Base-by-base conservation (phyloP, 64 coral and sea anemone species). In the Montipora sp. region DNA sequence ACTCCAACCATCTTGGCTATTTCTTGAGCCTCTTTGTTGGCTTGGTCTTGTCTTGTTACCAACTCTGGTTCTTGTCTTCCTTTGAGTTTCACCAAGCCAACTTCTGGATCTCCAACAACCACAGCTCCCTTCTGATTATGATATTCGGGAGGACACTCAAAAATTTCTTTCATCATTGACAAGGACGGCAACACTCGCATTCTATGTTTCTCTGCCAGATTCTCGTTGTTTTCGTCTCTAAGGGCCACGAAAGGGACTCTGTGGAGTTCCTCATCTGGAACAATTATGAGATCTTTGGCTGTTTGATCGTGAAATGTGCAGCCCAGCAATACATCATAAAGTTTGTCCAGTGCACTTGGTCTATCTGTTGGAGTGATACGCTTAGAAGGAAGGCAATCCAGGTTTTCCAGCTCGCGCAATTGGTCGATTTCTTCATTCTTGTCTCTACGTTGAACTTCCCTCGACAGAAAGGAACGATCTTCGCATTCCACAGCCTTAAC, bases 191-290 rank as follows among this genome's bases (percentile, higher is more conserved):
- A 65, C 51, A 87, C 19, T 43, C 92, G 46, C 18, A 93, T 87
- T 57, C 92, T 49, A 8, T 88, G 77, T 79, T 61, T 88, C n/a
- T 88, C 92, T 12, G 77, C 75, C 5, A 93, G 77, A 21, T 27
- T 57, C 79, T 71, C 8, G 77, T 68, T 89, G 75, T 60, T 59
- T 75, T 79, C 47, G 22, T 93, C 59, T 80, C 77, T 76, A 60
- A 93, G 71, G 44, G 92, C 92, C 22, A 84, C 83, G 47, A 88
- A 93, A 8, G 85, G 85, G 13, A 93, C 68, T 47, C 50, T 81
- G 0, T 74, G 67, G 7, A 93, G 61, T 43, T 51, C 44, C 20
- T 46, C 92, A 65, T 93, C 92, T 49, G 92, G 83, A 81, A 88
- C 77, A 59, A 93, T 83, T 9, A 90, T 69, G 24, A 75, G 80